Evolutionary conservation across 2,797 vertebrate species (phyloP), one percentile per base, ranked within the genome.

Genomic region (Oreortyx pictus): DNA sequence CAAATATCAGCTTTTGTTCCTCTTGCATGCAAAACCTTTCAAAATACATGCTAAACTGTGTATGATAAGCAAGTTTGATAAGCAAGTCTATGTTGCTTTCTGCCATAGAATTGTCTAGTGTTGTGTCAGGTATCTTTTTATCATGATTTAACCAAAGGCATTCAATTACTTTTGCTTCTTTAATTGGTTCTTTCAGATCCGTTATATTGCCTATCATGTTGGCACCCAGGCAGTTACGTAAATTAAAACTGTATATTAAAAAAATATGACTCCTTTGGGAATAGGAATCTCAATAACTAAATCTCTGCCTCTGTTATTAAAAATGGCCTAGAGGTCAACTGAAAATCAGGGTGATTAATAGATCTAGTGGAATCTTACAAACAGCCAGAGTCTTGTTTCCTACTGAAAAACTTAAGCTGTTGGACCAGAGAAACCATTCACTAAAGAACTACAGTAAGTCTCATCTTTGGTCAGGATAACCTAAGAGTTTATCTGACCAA

Each of bases 1-100:
- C 62, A 96, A 95, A 94, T 95, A 95, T 86, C 96, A 82, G 19
- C 93, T 95, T 94, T 95, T 91, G 87, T 94, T 89, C 82, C 78
- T 71, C 93, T 94, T 91, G 71, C 93, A 46, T 89, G 82, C 89
- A 93, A 96, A 95, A 56, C 61, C 76, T 95, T 96, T 95, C 91
- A 95, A 92, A 88, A 76, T 89, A 89, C 76, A 86, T 83, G 65
- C 72, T 90, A 85, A 96, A 73, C 83, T 91, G 46, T 68, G 60
- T 89, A 52, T 92, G 88, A 95, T 94, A 94, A 95, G 65, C 39
- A 94, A 80, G 67, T 82, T 83, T 89, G 89, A 96, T 94, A 93
- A 94, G 25, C 37, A 41, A 90, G 80, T 90, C 86, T 81, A 41
- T 27, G 7, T 72, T 92, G 44, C 74, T 86, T 79, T 61, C 61